Conservation (phyloP, 2,113 vertebrate genomes). For the Anguilla rostrata region DNA sequence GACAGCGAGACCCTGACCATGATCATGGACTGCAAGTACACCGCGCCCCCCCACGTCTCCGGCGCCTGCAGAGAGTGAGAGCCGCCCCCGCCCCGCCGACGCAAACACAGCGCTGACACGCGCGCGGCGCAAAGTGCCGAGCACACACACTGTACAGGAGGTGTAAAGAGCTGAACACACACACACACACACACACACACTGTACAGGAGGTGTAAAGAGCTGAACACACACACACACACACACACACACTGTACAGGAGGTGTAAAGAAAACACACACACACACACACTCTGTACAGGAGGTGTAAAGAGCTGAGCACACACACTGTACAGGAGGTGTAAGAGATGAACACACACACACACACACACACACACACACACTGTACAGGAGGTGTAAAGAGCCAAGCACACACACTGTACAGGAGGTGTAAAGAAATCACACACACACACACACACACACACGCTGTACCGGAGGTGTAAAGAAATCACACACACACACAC, state of each 20-base stretch:
- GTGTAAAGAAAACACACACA: neutral
- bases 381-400: neutral
- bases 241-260: too few relatives aligned
- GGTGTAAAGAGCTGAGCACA: neutral
- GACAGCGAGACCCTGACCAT: constrained; percentile 98
- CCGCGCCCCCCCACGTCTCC: constrained; percentile 87
- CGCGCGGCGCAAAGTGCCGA: too few relatives aligned
- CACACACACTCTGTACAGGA: too few relatives aligned
- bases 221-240: too few relatives aligned
- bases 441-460: too few relatives aligned
- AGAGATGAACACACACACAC: too few relatives aligned
- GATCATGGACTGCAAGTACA: constrained; percentile 99
- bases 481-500: neutral
- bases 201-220: too few relatives aligned
- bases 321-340: neutral
- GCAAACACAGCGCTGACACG: too few relatives aligned
- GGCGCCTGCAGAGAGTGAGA: constrained; percentile 94
- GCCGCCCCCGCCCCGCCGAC: neutral
- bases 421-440: neutral
- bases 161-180: too few relatives aligned
- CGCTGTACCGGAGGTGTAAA: neutral
- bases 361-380: too few relatives aligned
- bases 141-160: too few relatives aligned
- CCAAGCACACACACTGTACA: rapidly evolving
- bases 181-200: too few relatives aligned